Evolutionary conservation across 1,140 invertebrate species (phyloP).

Genomic region (Leguminivora glycinivorella): DNA sequence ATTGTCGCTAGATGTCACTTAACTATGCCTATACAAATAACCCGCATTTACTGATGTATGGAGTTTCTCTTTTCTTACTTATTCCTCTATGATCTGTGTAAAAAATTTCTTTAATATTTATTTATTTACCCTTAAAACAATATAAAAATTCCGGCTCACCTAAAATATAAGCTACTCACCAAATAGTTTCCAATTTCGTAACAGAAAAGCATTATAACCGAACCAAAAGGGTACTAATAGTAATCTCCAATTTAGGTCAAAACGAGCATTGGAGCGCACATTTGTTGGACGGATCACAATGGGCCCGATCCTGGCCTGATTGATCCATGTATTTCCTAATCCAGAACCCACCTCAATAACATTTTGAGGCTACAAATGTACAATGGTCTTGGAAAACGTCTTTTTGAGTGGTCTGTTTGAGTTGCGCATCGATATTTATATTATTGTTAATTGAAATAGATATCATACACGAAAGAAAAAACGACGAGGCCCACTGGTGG

Average conservation of each 20-base stretch:
- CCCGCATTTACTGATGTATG: too few relatives aligned
- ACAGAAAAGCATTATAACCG: slow-evolving; percentile 4
- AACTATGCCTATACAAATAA: too few relatives aligned
- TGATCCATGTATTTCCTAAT: slow-evolving; percentile 27
- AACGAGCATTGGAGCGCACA: slow-evolving; percentile 14
- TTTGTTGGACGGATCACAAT: slow-evolving; percentile 25
- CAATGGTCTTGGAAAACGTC: neutral
- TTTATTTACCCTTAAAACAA: neutral
- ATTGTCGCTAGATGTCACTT: too few relatives aligned
- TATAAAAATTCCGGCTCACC: neutral
- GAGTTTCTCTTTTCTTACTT: too few relatives aligned
- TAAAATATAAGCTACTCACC: too few relatives aligned
- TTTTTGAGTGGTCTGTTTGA: neutral
- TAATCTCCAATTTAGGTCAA: slow-evolving; percentile 28
- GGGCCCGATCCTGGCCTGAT: slow-evolving; percentile 8
- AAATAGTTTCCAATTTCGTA: neutral
- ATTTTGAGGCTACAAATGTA: neutral
- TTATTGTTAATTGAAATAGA: too few relatives aligned
- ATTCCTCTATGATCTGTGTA: too few relatives aligned
- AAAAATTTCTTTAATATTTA: too few relatives aligned
- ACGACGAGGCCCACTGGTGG: too few relatives aligned
- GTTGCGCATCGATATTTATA: too few relatives aligned
- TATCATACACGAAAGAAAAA: too few relatives aligned
- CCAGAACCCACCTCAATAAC: slow-evolving; percentile 22
- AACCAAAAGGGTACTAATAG: slow-evolving; percentile 26